Base-by-base conservation (phyloP, 2,888 invertebrate species). In the Parnassius smintheus region DNA sequence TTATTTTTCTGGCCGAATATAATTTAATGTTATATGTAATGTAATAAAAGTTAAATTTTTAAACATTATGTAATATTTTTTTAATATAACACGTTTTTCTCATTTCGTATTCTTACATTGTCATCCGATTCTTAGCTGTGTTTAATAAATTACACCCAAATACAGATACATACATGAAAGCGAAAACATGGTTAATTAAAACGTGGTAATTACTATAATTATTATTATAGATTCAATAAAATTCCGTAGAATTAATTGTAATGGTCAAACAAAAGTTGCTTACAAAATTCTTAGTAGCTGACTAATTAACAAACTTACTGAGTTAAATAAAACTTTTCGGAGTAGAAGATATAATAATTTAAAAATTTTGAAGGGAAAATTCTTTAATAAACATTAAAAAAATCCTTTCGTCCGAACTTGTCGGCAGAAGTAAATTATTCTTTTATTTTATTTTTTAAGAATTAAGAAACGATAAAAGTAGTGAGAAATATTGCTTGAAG, bases 401-500 rank as follows among this genome's bases (percentile, higher is more conserved):
- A 51, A 57, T 53, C 42, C 61, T 61, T 45, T 61, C 51, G 45
- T 44, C 51, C 56, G 25, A 55, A 25, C 48, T 57, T 42, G 41
- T 57, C 25, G n/a, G 48, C 53, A 54, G 46, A 44, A 53, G 18
- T 62, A 54, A 57, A 49, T 42, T 50, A 46, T 59, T 12, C 46
- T 56, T 55, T 49, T 50, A 22, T 42, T 41, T 50, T 13, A 51
- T 57, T 56, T 54, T 59, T 51, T 59, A 59, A 63, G 56, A 52
- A 59, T 59, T 56, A 51, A 42, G 22, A 48, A 48, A 59, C 52
- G 52, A 52, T 63, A 48, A 59, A 59, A 63, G 56, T 52, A 56
- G 13, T 13, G 49, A 41, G 42, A 52, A 56, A 59, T 56, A 59
- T 59, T 51, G 59, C 59, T 56, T 56, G 55, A 59, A 42, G 55